Evolutionary conservation across 2,113 vertebrate species (phyloP), one percentile per base, ranked within the genome.

Genomic region (Lethenteron camtschaticum): DNA sequence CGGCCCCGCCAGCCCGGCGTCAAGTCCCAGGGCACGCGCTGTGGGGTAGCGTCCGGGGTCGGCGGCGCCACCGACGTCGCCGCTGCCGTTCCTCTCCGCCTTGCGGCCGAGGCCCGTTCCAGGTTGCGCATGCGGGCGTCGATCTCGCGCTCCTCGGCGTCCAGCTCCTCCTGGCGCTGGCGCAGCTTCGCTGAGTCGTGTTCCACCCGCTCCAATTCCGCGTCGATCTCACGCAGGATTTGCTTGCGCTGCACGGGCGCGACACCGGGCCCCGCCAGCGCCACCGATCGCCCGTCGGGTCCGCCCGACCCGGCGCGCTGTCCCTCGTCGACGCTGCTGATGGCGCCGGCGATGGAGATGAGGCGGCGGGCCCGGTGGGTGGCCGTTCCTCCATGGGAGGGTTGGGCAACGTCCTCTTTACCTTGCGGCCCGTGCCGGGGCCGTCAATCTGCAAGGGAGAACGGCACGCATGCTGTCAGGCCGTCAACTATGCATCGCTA

Each of bases 111-210:
- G 96, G 56, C 94, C 94, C 92, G 75, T 77, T 99, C 94, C 75
- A 99, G 78, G 77, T 89, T 96, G 73, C 95, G 91, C 73, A 99
- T 80, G 77, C 92, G 96, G 69, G 94, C 94, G 10, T 99, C 94
- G 2, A 99, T 99, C 79, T 99, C 94, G 77, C 96, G 96, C 78
- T 99, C 94, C 75, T 99, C 94, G 73, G 96, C 94, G 1, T 99
- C 94, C 72, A 99, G 79, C 77, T 99, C 91, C 0, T 88, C 90
- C 76, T 99, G 94, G 77, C 96, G 92, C 78, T 96, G 96, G 69
- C 92, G 85, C 66, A 99, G 83, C 77, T 99, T 96, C 13, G 90
- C 88, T 56, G 94, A 95, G 75, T 99, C 90, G 1, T 95, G 91
- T 72, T 99, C 94, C 74, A 99, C 94, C 70, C 88, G 85, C 81